Evolutionary conservation across 1,140 invertebrate species (phyloP), one percentile per base, ranked within the genome.

Genomic region (Rhopalosiphum maidis): DNA sequence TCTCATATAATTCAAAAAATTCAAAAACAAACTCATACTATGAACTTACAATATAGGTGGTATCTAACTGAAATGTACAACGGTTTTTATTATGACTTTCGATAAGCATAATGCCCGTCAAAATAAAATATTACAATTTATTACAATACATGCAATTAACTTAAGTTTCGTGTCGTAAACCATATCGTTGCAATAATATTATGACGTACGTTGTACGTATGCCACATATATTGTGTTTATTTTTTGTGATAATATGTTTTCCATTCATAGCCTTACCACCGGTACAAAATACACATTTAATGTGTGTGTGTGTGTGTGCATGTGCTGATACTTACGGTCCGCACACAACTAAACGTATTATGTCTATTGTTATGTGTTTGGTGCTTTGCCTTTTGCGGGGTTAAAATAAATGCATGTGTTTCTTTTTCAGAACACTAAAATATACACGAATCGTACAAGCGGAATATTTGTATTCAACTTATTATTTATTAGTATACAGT

Each of bases 391-490:
- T 54, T 54, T 89, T 54, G 46, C 35, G 48, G 87, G n/a, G 87
- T 35, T 54, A 54, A 41, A 41, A 41, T 41, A 41, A 51, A 88
- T 21, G 43, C 85, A 46, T 46, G 41, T 87, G 85, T 87, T 86
- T 87, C 43, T 46, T 87, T 87, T 87, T 48, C 37, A 4, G 46
- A 87, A 21, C 30, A 46, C 85, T 87, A 87, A 87, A 88, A 89
- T 54, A 89, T 89, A 37, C 25, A 51, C 6, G 48, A 88, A 88
- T 88, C 46, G 11, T 35, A 88, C 43, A 4, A 21, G 51, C 87
- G 51, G 87, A 37, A 89, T 77, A 77, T 77, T 89, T 89, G 11
- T 89, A 37, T 89, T 89, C 21, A 18, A 77, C 60, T 22, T 89
- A 89, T 54, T 35, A 89, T 54, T 54, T 89, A 89, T 89, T 89